Evolutionary conservation across 2,888 invertebrate species (phyloP), one percentile per base, ranked within the genome.

Genomic region (Lasioglossum leucozonium): DNA sequence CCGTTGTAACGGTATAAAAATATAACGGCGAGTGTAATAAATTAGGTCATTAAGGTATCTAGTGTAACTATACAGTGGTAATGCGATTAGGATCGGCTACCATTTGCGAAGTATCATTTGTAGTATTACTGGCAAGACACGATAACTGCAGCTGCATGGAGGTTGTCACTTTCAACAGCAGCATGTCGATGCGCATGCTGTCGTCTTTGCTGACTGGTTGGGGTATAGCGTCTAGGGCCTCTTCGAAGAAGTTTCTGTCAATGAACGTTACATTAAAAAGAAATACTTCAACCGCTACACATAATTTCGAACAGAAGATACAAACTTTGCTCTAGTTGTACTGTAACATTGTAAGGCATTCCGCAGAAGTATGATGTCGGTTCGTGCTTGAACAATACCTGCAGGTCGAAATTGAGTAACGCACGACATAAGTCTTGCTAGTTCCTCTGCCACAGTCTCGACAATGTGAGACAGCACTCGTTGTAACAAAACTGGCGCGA

Each of bases 371-470:
- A 96, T 95, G 82, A 98, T 96, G 93, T 98, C 99, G 11, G 98
- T 96, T 58, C 97, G 96, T 37, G 98, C 98, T 95, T 98, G 98
- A 93, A 97, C 96, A 76, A 97, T 97, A 71, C 98, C 97, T 81
- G 96, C 96, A 89, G 96, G 96, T 93, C 96, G 97, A 92, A 97
- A 97, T 86, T 96, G 96, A 84, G 96, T 96, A 18, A 97, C 97
- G 94, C 98, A 98, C 58, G 97, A 97, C 96, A 98, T 98, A 18
- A 99, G 96, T 18, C 99, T 96, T 67, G 98, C 97, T 86, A 99
- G 95, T 95, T 99, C 99, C 95, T 99, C 99, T 88, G 98, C 98
- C 82, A 99, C 98, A 0, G 98, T 98, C 96, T 99, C 98, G 71
- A 99, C 97, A 89, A 99, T 98, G 91, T 97, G 97, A 30, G 97